phyloP scores from a whole-genome alignment of 2,113 vertebrate genomes.

The Thoracochromis brauschi region DNA sequence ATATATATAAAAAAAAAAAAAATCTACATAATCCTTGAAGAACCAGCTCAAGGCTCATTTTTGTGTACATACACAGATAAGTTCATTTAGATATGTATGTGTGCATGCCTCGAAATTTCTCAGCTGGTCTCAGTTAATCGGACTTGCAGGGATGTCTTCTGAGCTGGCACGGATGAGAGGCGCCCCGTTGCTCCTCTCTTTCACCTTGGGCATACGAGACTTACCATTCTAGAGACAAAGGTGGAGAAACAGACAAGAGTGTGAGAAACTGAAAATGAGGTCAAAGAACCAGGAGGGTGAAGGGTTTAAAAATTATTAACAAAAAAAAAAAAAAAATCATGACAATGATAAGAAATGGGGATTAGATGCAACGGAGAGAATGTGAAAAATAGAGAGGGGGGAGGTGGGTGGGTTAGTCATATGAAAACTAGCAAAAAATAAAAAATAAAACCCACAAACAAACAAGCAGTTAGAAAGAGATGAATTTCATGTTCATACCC shows the following conservation, averaged over 20 bases:
- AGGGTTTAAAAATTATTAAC: background rate
- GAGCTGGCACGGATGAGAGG: background rate
- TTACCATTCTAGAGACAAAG: slow-evolving; percentile 27
- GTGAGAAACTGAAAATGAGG: background rate
- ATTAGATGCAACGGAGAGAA: background rate
- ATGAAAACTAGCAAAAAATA: background rate
- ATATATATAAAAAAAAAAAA: background rate
- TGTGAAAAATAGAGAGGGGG: background rate
- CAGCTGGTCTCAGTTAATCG: background rate
- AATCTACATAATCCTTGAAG: background rate
- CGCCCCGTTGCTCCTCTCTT: slow-evolving; percentile 9
- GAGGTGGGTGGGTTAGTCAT: background rate
- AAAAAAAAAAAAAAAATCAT: background rate
- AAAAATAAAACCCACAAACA: background rate
- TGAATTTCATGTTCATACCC: background rate
- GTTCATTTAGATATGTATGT: background rate
- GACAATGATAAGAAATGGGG: background rate
- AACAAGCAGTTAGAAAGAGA: background rate
- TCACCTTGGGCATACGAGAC: background rate
- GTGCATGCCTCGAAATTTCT: background rate
- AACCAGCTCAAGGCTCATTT: background rate
- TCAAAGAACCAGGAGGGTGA: background rate
- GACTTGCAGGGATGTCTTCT: background rate
- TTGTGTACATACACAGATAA: background rate
- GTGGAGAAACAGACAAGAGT: background rate